Evolutionary conservation across 2,888 invertebrate genomes (phyloP).

Genomic region (Meta bourneti): DNA sequence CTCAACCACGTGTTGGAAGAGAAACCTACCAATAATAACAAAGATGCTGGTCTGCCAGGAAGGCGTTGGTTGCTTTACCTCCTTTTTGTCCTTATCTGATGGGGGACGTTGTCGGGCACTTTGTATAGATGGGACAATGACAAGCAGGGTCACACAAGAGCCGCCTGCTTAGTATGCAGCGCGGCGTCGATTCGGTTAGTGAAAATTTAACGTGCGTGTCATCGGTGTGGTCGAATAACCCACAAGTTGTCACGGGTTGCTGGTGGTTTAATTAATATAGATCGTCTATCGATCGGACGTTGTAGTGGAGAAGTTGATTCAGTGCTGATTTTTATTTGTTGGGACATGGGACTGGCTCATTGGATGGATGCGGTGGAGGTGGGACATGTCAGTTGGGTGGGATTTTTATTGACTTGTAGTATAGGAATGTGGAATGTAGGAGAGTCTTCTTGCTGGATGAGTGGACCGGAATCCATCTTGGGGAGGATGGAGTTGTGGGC

Average conservation of each 20-base stretch:
- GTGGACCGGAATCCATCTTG: too few species aligned
- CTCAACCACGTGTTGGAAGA: background rate
- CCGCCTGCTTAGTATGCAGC: background rate
- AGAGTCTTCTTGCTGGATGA: too few species aligned
- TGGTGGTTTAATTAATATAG: background rate
- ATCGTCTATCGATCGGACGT: background rate
- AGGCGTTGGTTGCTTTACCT: background rate
- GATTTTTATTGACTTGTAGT: background rate
- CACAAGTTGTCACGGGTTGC: background rate
- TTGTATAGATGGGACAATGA: slow-evolving; percentile 5
- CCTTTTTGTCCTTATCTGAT: background rate
- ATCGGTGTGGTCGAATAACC: background rate
- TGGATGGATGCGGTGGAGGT: background rate
- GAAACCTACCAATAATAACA: slow-evolving; percentile 17
- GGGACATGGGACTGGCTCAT: background rate
- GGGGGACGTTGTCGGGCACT: slow-evolving; percentile 10
- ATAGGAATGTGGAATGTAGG: too few species aligned
- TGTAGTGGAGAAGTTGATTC: background rate
- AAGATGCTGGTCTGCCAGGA: background rate
- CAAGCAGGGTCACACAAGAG: slow-evolving; percentile 23
- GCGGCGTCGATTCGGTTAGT: background rate
- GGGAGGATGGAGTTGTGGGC: too few species aligned
- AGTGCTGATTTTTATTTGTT: background rate
- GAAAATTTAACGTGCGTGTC: background rate
- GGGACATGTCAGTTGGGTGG: background rate